These are phyloP conservation scores for Phallusia fumigata DNA, from an alignment of 23 tunicate genomes.

Conservation along the genomic window DNA sequence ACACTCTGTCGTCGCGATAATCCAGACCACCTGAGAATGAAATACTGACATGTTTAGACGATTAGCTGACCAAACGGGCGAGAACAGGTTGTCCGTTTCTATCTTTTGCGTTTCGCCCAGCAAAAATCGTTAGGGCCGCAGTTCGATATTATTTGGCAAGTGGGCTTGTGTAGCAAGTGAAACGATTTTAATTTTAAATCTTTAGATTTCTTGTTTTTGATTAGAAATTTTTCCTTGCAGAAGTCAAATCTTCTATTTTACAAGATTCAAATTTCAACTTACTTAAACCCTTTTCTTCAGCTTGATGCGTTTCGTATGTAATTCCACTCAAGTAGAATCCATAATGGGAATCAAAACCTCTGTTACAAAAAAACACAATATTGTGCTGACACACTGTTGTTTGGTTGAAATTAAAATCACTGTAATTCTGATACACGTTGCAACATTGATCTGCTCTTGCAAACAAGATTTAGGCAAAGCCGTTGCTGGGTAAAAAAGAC, in stretches of 20 bases:
- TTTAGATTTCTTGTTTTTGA: background rate
- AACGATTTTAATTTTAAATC: too few relatives aligned
- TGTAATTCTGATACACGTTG: too few relatives aligned
- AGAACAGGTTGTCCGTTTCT: background rate
- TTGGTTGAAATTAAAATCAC: too few relatives aligned
- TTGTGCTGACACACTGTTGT: too few relatives aligned
- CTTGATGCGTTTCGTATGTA: conserved; percentile 14
- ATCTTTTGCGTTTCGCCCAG: background rate
- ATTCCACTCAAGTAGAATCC: conserved; percentile 42
- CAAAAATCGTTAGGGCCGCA: background rate
- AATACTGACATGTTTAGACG: background rate
- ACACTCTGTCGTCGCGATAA: conserved; percentile 30
- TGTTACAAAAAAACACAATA: background rate
- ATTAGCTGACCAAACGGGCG: background rate
- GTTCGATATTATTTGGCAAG: background rate
- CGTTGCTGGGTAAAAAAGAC: too few relatives aligned
- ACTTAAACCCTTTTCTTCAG: conserved; percentile 15
- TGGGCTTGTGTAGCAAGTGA: too few relatives aligned
- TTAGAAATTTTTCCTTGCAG: background rate
- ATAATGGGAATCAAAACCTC: conserved; percentile 42
- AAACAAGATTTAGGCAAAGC: too few relatives aligned
- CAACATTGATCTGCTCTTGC: too few relatives aligned
- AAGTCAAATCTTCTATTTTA: background rate
- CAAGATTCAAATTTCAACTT: background rate
- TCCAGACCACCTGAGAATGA: conserved; percentile 17